phyloP scores from a whole-genome alignment of 1,140 invertebrate genomes.

The Drosophila trapezifrons region DNA sequence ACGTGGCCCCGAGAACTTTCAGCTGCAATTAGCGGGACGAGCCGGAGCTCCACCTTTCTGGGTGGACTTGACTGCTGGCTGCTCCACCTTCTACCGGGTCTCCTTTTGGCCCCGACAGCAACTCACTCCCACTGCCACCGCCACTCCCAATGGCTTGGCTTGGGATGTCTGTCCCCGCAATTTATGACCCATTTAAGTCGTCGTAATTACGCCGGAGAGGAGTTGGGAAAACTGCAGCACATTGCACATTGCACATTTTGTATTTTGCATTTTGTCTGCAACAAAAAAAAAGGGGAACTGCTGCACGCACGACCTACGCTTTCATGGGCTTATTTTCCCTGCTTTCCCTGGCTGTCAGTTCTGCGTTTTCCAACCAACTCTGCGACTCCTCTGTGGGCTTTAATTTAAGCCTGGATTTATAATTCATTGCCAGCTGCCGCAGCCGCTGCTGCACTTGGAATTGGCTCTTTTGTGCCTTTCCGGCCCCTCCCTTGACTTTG shows the following conservation, averaged over 20 bases:
- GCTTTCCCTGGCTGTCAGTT: slow-evolving; percentile 22
- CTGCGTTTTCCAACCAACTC: slow-evolving; percentile 10
- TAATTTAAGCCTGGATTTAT: slow-evolving; percentile 83
- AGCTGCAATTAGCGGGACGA: slow-evolving; percentile 52
- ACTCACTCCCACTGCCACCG: background rate
- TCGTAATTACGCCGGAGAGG: slow-evolving; percentile 72
- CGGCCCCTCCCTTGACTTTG: slow-evolving; percentile 27
- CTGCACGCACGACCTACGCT: slow-evolving; percentile 56
- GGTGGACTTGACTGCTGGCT: background rate
- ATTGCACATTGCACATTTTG: slow-evolving; percentile 50
- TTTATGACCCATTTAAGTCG: slow-evolving; percentile 83
- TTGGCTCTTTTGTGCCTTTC: slow-evolving; percentile 37
- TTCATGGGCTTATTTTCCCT: slow-evolving; percentile 46
- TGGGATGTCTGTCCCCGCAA: slow-evolving; percentile 49
- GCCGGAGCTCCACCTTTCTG: slow-evolving; percentile 11
- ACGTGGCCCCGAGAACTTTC: slow-evolving; percentile 54
- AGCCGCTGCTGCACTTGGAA: slow-evolving; percentile 31
- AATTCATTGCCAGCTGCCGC: slow-evolving; percentile 76
- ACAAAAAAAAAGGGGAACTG: slow-evolving; percentile 1
- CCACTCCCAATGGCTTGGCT: slow-evolving; percentile 20
- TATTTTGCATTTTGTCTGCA: slow-evolving; percentile 22
- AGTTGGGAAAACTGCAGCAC: slow-evolving; percentile 38
- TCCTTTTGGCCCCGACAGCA: too few species aligned
- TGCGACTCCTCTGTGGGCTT: slow-evolving; percentile 54
- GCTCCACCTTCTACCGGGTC: slow-evolving; percentile 1